Evolutionary conservation across 35 echinoderm and acorn worm species (phyloP), one percentile per base, ranked within the genome.

Genomic region (Apostichopus californicus): DNA sequence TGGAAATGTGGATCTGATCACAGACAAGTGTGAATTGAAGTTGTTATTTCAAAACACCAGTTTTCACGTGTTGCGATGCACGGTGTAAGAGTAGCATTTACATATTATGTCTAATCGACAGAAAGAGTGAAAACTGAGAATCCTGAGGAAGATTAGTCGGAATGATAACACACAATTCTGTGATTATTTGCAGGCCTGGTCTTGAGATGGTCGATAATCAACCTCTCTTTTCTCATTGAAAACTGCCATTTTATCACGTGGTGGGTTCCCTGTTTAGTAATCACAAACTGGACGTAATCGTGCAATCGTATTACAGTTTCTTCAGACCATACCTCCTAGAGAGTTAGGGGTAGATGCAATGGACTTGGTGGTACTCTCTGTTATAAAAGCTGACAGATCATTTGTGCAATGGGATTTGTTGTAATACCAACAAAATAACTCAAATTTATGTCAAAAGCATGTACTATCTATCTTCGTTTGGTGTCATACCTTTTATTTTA

Each of bases 351-450:
- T 85, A 85, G 8, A 58, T 85, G 81, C 81, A 85, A 85, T 85
- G 81, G 57, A 22, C 55, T 55, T 59, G 56, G 81, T 85, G 61
- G 81, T 85, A 85, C 81, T 85, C 54, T 17, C 56, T 85, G 57
- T 58, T 58, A 58, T 85, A 58, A 15, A 8, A 85, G 81, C 81
- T 58, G 81, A 22, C 57, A 54, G 81, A 54, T 46, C 18, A n/a
- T 8, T 58, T 85, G 81, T 85, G 81, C 81, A 85, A 85, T 85
- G 78, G 78, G 78, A 81, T 55, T 46, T 81, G 3, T 81, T 81
- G 78, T 81, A 81, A 83, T 83, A 85, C 23, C 81, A 85, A 59
- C 81, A 85, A 55, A 85, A 22, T 18, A 85, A 85, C 81, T 85
- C 55, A 23, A 85, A 20, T 85, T 59, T 85, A 20, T 75, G 71